Evolutionary conservation across 2,113 vertebrate genomes (phyloP), one percentile per base, ranked within the genome.

Genomic region (Picathartes gymnocephalus): DNA sequence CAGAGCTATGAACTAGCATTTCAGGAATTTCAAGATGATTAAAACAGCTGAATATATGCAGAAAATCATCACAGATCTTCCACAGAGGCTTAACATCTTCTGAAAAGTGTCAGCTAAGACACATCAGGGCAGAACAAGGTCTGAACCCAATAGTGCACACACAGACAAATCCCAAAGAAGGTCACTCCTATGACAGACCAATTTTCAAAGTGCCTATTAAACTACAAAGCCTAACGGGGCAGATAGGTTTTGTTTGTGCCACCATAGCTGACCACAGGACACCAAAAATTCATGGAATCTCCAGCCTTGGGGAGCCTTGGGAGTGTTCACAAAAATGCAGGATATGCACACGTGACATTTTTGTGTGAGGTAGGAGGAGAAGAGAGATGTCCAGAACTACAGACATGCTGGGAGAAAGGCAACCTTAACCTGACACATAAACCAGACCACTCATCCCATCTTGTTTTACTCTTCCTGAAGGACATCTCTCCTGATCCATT

Each of bases 201-300:
- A 39, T 93, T 93, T 86, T 61, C 68, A 80, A 73, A 17, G 74
- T 82, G 53, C 12, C 66, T 64, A 1, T 15, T 54, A 68, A 91
- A 54, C 40, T 60, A 13, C 51, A 35, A 27, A 51, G 51, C 23
- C 79, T 62, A 19, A 7, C 12, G 27, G 50, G n/a, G 37, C 10
- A 35, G 64, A 19, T 1, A 6, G 0, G 2, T 1, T 14, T 9
- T 40, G 50, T 61, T 16, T 64, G 48, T 21, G 21, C 37, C 3
- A 1, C 10, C 1, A 0, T 1, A 48, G 19, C 45, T 68, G 83
- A 27, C 33, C 60, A 30, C 25, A 45, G 45, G 53, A 27, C 27
- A 65, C 25, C 7, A 31, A 5, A 60, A 68, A 16, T 39, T 19
- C 28, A 1, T 0, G n/a, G 37, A n/a, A 53, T 39, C 13, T 68